Conservation (phyloP, 1,140 invertebrate species). For the Octopus bimaculoides region DNA sequence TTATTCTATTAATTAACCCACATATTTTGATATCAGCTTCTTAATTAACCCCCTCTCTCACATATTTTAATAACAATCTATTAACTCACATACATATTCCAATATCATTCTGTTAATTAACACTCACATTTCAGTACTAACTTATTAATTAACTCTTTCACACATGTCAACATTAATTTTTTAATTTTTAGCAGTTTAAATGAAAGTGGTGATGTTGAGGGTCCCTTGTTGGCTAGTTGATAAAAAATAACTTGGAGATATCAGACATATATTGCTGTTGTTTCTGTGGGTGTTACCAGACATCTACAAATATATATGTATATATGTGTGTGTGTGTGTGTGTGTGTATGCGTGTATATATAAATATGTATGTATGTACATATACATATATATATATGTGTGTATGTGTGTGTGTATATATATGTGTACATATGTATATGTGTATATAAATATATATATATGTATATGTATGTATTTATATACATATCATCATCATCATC, state of each 20-base stretch:
- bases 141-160: not conserved
- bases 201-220: too few species aligned
- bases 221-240: too few species aligned
- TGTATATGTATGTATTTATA: not conserved
- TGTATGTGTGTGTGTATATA: conserved; percentile 3
- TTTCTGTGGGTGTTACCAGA: not conserved
- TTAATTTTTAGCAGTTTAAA: too few species aligned
- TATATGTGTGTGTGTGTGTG: conserved; percentile 14
- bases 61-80: not conserved
- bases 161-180: too few species aligned
- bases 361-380: not conserved
- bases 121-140: not conserved
- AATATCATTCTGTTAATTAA: not conserved
- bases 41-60: not conserved
- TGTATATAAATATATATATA: not conserved
- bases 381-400: conserved; percentile 10
- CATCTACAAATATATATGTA: not conserved
- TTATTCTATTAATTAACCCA: too few species aligned
- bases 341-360: conserved; percentile 16
- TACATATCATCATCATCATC: too few species aligned
- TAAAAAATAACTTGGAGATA: too few species aligned
- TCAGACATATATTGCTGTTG: too few species aligned
- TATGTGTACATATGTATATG: not conserved
- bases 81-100: not conserved
- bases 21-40: too few species aligned